These are phyloP conservation scores for Dipodomys merriami DNA, from an alignment of 2,113 vertebrate species.

Conservation along the genomic window DNA sequence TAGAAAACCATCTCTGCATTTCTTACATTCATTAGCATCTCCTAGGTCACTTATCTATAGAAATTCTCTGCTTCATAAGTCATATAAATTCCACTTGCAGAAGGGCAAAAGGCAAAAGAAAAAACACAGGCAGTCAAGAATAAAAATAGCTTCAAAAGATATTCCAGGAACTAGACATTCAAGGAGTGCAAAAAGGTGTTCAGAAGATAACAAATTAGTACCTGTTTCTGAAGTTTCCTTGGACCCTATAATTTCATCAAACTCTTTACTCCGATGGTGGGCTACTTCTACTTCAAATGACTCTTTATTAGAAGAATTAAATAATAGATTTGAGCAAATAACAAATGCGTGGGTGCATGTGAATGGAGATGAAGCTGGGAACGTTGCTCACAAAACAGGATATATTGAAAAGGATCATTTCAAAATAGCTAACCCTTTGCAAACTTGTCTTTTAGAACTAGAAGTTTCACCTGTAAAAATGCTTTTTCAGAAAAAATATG, in stretches of 20 bases:
- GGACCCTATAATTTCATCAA: slow-evolving; percentile 90
- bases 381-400: slow-evolving; percentile 79
- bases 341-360: slow-evolving; percentile 95
- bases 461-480: slow-evolving; percentile 92
- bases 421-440: slow-evolving; percentile 83
- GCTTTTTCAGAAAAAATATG: slow-evolving; percentile 95
- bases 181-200: slow-evolving; percentile 71
- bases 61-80: slow-evolving; percentile 90
- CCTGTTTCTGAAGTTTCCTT: slow-evolving; percentile 86
- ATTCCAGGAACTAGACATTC: slow-evolving; percentile 76
- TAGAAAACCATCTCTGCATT: slow-evolving; percentile 91
- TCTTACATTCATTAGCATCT: slow-evolving; percentile 92
- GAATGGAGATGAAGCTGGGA: slow-evolving; percentile 83
- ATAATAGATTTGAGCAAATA: slow-evolving; percentile 91
- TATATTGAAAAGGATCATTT: slow-evolving; percentile 74
- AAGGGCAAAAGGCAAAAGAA: slow-evolving; percentile 86
- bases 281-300: slow-evolving; percentile 90
- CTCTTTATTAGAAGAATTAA: slow-evolving; percentile 91
- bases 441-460: slow-evolving; percentile 86
- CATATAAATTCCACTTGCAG: slow-evolving; percentile 91
- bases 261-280: slow-evolving; percentile 94
- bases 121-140: slow-evolving; percentile 83
- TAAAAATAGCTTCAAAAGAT: slow-evolving; percentile 82
- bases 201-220: slow-evolving; percentile 79
- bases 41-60: slow-evolving; percentile 90